Percentiles rank a stretch among this genome's conserved stretches.
These are phyloP conservation scores for Ptychobarbus kaznakovi DNA, from an alignment of 2,797 vertebrate genomes.

Conservation along the genomic window DNA sequence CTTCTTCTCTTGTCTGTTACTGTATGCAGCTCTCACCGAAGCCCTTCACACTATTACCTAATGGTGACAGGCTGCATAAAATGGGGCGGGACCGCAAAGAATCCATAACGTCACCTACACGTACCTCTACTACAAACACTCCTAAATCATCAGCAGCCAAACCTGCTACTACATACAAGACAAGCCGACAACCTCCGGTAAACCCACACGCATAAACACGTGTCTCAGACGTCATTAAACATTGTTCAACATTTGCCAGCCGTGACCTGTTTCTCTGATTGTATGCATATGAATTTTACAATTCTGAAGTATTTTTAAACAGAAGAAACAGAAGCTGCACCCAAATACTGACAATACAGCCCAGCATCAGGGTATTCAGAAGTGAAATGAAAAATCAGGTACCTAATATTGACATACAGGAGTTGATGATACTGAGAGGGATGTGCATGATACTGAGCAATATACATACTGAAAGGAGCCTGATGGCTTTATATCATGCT, in stretches of 20 bases:
- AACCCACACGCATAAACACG: constrained; percentile 18
- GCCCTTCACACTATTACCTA: constrained; percentile 78
- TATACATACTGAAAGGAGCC: too few relatives aligned
- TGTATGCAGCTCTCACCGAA: constrained; percentile 83
- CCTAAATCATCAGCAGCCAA: constrained; percentile 64
- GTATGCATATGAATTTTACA: not conserved
- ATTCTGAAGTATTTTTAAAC: not conserved
- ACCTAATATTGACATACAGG: not conserved
- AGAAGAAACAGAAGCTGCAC: not conserved
- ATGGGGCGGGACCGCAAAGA: constrained; percentile 59
- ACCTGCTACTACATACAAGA: constrained; percentile 63
- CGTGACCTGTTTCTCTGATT: constrained; percentile 11
- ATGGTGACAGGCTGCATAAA: constrained; percentile 70
- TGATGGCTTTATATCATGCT: too few relatives aligned
- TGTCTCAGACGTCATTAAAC: not conserved
- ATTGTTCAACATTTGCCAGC: not conserved
- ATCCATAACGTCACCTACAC: constrained; percentile 42
- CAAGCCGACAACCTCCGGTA: constrained; percentile 71
- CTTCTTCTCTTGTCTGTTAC: constrained; percentile 18
- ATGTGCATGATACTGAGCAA: not conserved
- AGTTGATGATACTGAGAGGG: not conserved
- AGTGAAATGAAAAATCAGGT: too few relatives aligned
- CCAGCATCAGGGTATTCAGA: too few relatives aligned
- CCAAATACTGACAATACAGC: not conserved
- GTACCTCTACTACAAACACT: constrained; percentile 53